A percentile compares a stretch with the other conserved stretches of the same genome.
Conservation (phyloP, 2,113 vertebrate species). For the Zosterops japonicus region DNA sequence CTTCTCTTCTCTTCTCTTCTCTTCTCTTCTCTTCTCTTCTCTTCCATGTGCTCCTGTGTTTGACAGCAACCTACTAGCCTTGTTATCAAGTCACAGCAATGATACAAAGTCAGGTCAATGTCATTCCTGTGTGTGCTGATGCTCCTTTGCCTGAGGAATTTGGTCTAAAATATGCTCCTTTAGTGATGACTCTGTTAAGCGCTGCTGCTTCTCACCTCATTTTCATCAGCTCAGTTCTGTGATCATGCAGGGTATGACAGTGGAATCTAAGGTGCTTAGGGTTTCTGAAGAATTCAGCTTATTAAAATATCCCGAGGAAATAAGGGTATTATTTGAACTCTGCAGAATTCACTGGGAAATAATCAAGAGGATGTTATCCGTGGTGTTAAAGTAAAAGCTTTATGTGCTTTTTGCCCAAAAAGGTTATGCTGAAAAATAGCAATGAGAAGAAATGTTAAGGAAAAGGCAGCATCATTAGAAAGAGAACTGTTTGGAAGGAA, state of each 20-base stretch:
- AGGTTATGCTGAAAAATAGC: neutral
- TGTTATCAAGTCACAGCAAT: neutral
- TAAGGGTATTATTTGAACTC: neutral
- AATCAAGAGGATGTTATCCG: neutral
- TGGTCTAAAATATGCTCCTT: neutral
- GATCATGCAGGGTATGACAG: neutral
- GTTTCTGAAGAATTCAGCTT: neutral
- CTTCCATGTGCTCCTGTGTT: neutral
- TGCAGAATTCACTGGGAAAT: neutral
- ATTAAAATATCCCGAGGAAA: neutral
- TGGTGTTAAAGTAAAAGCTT: neutral
- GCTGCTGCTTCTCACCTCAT: neutral
- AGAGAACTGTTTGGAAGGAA: neutral
- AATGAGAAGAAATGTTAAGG: neutral
- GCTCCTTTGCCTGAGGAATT: neutral
- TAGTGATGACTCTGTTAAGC: neutral
- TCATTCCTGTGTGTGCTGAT: neutral
- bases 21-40: neutral
- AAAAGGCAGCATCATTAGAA: neutral
- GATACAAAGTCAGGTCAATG: neutral
- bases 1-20: too few relatives aligned
- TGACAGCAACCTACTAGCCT: neutral
- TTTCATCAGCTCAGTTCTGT: neutral
- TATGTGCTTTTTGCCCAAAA: neutral
- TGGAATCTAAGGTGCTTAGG: neutral